phyloP scores from a whole-genome alignment of 2,888 invertebrate species.

The Tachina fera region DNA sequence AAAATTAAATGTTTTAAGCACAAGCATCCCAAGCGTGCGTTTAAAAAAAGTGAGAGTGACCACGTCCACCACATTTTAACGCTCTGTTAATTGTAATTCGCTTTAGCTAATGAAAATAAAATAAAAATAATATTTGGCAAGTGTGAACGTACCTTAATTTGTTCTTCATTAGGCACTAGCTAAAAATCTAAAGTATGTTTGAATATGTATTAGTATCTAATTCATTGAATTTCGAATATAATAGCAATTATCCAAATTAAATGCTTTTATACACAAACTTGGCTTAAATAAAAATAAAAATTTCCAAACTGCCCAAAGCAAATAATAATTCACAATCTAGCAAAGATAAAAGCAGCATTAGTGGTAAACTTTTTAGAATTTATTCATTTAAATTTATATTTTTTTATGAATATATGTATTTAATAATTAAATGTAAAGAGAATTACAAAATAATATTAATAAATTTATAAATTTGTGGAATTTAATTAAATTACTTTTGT shows the following conservation, averaged over 20 bases:
- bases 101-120: too few relatives aligned
- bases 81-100: too few relatives aligned
- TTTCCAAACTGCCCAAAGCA: too few relatives aligned
- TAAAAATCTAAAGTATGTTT: too few relatives aligned
- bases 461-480: not conserved
- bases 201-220: not conserved
- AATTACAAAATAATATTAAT: not conserved
- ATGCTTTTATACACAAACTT: not conserved
- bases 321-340: not conserved
- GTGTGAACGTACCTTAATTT: too few relatives aligned
- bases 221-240: constrained; percentile 20
- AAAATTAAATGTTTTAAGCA: too few relatives aligned
- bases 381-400: constrained; percentile 8
- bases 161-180: too few relatives aligned
- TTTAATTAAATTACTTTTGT: constrained; percentile 13
- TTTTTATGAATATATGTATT: not conserved
- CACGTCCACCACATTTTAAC: too few relatives aligned
- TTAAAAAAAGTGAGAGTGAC: too few relatives aligned
- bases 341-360: not conserved
- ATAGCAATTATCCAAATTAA: constrained; percentile 20
- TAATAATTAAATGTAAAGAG: not conserved
- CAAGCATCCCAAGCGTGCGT: too few relatives aligned
- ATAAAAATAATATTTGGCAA: too few relatives aligned
- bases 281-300: too few relatives aligned
- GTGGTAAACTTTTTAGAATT: not conserved